These are phyloP conservation scores for Imbricaverruca yamaguchii DNA, from an alignment of 2,888 invertebrate species.

Conservation along the genomic window DNA sequence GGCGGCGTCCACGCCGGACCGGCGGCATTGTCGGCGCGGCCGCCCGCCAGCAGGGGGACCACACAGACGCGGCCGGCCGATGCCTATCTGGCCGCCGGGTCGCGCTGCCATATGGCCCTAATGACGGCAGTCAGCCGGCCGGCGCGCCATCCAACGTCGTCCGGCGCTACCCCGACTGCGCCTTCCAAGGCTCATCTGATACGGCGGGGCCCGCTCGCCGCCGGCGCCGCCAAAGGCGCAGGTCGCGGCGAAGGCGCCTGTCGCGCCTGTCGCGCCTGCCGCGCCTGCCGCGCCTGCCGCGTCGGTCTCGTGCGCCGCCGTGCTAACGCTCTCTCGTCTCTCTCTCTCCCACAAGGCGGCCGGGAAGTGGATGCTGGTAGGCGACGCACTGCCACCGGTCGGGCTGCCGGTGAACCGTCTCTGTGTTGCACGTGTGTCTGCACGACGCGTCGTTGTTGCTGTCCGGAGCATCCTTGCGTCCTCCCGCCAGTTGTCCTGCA, in stretches of 20 bases:
- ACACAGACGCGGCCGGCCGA: not conserved
- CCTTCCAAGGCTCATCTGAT: conserved; percentile 12
- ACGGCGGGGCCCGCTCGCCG: not conserved
- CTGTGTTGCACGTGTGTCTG: too few species aligned
- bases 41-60: not conserved
- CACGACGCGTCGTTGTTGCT: too few species aligned
- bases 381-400: not conserved
- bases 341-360: conserved; percentile 3
- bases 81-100: not conserved
- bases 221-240: not conserved
- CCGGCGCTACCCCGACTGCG: not conserved
- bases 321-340: not conserved
- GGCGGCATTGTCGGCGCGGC: not conserved
- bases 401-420: too few species aligned
- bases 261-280: not conserved
- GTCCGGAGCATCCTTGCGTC: too few species aligned
- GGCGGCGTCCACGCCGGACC: not conserved
- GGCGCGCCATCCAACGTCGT: not conserved
- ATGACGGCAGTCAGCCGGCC: not conserved
- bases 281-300: not conserved
- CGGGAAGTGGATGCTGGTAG: conserved; percentile 23
- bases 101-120: conserved; percentile 1
- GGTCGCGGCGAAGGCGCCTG: not conserved
- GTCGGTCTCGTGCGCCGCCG: not conserved
- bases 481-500: too few species aligned